A percentile compares a stretch with the other conserved stretches of the same genome.
Evolutionary conservation across 2,888 invertebrate species (phyloP).

Genomic region (Cryptus armator): DNA sequence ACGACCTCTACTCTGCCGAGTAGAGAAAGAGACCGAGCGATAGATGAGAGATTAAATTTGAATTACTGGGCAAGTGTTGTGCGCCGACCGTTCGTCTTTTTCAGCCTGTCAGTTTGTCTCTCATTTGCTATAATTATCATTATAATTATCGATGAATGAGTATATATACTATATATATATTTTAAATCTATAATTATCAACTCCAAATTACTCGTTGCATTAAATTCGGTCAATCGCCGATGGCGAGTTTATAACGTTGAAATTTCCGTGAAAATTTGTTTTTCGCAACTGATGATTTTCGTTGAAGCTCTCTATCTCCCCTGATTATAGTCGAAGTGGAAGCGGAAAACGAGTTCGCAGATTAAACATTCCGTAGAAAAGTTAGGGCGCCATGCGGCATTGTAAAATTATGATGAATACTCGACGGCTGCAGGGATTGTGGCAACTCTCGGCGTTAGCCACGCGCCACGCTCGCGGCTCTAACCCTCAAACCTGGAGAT

Average conservation of each 20-base stretch:
- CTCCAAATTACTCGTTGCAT: background rate
- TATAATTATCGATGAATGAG: background rate
- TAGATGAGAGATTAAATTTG: slow-evolving; percentile 13
- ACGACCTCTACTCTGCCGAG: background rate
- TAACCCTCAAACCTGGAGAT: background rate
- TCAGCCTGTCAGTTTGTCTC: background rate
- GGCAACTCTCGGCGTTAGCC: slow-evolving; percentile 28
- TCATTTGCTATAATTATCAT: slow-evolving; percentile 10
- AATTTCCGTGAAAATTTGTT: background rate
- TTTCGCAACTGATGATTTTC: slow-evolving; percentile 2
- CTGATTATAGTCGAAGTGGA: background rate
- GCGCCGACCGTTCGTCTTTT: slow-evolving; percentile 6
- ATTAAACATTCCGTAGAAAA: slow-evolving; percentile 35
- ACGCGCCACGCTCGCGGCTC: background rate
- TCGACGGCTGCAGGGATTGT: slow-evolving; percentile 24
- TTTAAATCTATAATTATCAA: slow-evolving; percentile 3
- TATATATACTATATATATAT: background rate
- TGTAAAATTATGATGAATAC: slow-evolving; percentile 57
- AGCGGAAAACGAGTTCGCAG: slow-evolving; percentile 27
- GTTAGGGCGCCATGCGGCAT: background rate
- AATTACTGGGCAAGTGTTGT: background rate
- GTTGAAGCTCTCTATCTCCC: background rate
- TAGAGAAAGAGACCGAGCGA: background rate
- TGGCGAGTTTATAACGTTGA: background rate
- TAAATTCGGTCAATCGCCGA: background rate